These are phyloP conservation scores for Drosophila subobscura DNA, from an alignment of 1,140 invertebrate genomes.

Conservation along the genomic window DNA sequence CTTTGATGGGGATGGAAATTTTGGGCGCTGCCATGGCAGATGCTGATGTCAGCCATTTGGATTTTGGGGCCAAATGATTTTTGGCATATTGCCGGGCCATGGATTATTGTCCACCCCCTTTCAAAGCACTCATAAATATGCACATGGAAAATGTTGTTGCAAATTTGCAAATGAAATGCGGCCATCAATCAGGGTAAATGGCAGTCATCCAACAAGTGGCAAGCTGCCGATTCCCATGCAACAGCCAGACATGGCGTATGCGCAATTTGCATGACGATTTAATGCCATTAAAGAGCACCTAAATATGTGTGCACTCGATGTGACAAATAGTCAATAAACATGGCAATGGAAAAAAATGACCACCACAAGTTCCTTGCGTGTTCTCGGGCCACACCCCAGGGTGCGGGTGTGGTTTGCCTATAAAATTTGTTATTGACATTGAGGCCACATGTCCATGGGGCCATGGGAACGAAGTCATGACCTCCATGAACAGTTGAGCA, in stretches of 20 bases:
- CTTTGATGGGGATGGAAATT: constrained; percentile 22
- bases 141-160: constrained; percentile 16
- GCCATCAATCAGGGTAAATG: constrained; percentile 35
- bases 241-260: constrained; percentile 19
- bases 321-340: constrained; percentile 4
- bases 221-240: constrained; percentile 24
- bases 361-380: constrained; percentile 2
- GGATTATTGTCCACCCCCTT: constrained; percentile 1
- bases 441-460: constrained; percentile 34
- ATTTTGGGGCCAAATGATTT: constrained; percentile 19
- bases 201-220: constrained; percentile 41
- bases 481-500: constrained; percentile 27
- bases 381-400: constrained; percentile 11
- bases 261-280: constrained; percentile 40
- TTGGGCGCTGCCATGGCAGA: background rate
- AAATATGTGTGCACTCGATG: constrained; percentile 22
- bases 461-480: constrained; percentile 10
- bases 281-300: constrained; percentile 24
- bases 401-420: constrained; percentile 6
- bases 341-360: background rate
- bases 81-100: constrained; percentile 34
- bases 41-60: constrained; percentile 1
- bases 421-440: constrained; percentile 39
- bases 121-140: constrained; percentile 41
- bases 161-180: constrained; percentile 45